Base-by-base conservation (phyloP, 2,888 invertebrate species). In the Nomada fucata region DNA sequence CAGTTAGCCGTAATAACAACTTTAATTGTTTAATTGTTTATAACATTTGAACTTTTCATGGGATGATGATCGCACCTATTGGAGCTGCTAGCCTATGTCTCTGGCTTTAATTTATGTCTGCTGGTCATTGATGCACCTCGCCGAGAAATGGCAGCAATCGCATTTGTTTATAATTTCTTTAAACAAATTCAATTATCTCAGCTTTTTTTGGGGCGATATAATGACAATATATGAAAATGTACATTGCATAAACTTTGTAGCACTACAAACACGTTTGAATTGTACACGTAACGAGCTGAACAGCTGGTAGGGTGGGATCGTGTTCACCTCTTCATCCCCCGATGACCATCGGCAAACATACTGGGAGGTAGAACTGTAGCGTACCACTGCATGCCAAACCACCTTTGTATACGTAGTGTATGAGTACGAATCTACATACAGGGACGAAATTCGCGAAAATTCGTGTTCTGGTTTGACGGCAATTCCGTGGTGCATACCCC, bases 291-390 rank as follows among this genome's bases (percentile, higher is more conserved):
- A 59, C 47, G 76, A 71, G 42, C 53, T 36, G 79, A 77, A 77
- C 61, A 75, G 69, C 61, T 74, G 75, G 79, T 78, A 82, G 87
- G 86, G 79, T 83, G 78, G 78, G 89, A 88, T 89, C 87, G 86
- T 91, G 90, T 90, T 90, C 90, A 88, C 90, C 84, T 86, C 87
- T 88, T 85, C 88, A 89, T 85, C 87, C 89, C 87, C 86, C 88
- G 76, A 85, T 89, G 89, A 90, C 88, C 89, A 90, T 89, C 85
- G 86, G 85, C 89, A 91, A 91, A 91, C 89, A 90, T 85, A 85
- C 85, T 86, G 85, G 86, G 84, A 84, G 85, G 88, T 89, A 88
- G 85, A 84, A 90, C 90, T 89, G 89, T 90, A 85, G 84, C 88
- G 86, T 88, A 87, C 85, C 86, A 84, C 85, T 88, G 83, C 89